Base-by-base conservation (phyloP, 2,797 vertebrate species). In the Babyrousa celebensis region DNA sequence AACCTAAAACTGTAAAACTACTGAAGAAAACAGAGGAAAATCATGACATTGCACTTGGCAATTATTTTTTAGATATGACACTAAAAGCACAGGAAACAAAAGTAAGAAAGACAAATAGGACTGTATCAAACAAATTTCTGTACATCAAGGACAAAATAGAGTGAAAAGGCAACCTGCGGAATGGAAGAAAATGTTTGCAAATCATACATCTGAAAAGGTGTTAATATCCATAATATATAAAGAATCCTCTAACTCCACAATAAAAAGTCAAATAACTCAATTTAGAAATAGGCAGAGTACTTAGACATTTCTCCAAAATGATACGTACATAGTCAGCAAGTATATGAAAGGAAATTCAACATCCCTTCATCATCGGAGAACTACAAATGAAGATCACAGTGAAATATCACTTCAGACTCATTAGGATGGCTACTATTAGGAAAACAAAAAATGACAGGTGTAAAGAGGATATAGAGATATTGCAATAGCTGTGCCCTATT, bases 201-300 rank as follows among this genome's bases (percentile, higher is more conserved):
- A 79, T 54, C 17, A 79, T 48, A 52, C 36, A 70, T 86, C 54
- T 70, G 63, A 62, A 60, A 74, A 92, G 25, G 1, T 1, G 52
- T 93, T 86, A 62, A 78, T 79, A 70, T 71, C 63, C n/a, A 86
- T 40, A 62, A 29, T 36, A 40, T 62, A 86, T 12, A 60, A 93
- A 32, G 20, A 71, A 79, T 94, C 58, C 20, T 56, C 71, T 12
- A 85, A 40, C 11, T 90, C 14, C 85, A 72, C 27, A 75, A 48
- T 17, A 67, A 89, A 72, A 88, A n/a, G 11, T 36, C n/a, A n/a
- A 43, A n/a, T 56, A 65, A 77, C 72, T 23, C 52, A 56, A 92
- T 60, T 60, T 56, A 89, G 67, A 77, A 40, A 67, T 43, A 23
- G 18, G 68, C 70, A 83, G 56, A 75, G n/a, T 43, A 54, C 14